Conservation (phyloP, 2,113 vertebrate species). For the Phalacrocorax pelagicus region DNA sequence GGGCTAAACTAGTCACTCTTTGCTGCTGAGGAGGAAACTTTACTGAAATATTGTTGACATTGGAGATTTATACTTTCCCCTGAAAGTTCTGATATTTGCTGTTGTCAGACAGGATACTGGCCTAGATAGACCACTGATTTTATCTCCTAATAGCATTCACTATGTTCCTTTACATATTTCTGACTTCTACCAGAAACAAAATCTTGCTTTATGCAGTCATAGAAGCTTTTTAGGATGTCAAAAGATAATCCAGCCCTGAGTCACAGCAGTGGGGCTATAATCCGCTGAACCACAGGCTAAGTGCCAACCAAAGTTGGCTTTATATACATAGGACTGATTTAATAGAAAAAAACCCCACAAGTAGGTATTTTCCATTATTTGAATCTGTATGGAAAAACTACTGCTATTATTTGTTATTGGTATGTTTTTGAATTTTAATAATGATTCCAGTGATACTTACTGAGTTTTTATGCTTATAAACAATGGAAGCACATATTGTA, state of each 20-base stretch:
- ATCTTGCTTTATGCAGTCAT: background rate
- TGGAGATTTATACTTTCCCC: background rate
- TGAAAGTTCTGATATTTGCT: background rate
- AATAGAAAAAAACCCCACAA: background rate
- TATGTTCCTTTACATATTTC: background rate
- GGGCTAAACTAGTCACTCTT: background rate
- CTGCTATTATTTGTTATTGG: background rate
- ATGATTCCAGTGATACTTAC: background rate
- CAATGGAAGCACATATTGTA: background rate
- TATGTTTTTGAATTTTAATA: background rate
- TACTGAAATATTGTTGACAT: background rate
- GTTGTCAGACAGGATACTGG: background rate
- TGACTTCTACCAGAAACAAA: slow-evolving; percentile 3
- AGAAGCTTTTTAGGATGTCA: slow-evolving; percentile 10
- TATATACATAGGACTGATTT: background rate
- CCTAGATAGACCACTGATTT: background rate
- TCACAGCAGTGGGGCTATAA: slow-evolving; percentile 5
- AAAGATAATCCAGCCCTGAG: slow-evolving; percentile 5
- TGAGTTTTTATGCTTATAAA: background rate
- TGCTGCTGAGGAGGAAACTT: background rate
- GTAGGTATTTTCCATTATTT: background rate
- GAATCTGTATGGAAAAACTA: background rate
- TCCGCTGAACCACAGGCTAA: background rate
- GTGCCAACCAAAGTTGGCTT: background rate
- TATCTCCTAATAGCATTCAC: background rate